Evolutionary conservation across 2,113 vertebrate species (phyloP).

Genomic region (Archocentrus centrarchus): DNA sequence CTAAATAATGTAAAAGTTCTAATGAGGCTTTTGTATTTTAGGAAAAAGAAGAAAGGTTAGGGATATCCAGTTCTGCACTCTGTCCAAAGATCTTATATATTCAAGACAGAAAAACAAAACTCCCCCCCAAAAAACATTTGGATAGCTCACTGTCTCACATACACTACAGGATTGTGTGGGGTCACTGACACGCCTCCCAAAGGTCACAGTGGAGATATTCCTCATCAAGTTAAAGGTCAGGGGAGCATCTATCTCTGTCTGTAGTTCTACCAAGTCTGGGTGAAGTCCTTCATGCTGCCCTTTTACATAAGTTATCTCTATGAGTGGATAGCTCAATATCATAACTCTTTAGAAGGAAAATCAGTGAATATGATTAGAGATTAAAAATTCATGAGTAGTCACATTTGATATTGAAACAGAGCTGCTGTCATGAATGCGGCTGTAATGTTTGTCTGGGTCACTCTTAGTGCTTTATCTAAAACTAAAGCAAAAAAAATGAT

Average conservation of each 20-base stretch:
- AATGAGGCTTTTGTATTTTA: not conserved
- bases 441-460: not conserved
- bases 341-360: not conserved
- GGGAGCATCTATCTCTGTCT: conserved; percentile 21
- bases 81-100: not conserved
- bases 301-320: conserved; percentile 20
- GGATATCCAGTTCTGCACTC: not conserved
- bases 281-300: not conserved
- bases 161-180: conserved; percentile 31
- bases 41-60: not conserved
- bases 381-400: not conserved
- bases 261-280: conserved; percentile 5
- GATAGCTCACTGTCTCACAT: conserved; percentile 29
- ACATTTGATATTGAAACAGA: not conserved
- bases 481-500: not conserved
- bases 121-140: not conserved
- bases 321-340: not conserved
- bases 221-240: conserved; percentile 70
- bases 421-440: not conserved
- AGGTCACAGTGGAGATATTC: conserved; percentile 55
- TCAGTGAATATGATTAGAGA: not conserved
- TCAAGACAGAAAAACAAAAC: not conserved
- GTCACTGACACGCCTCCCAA: conserved; percentile 54
- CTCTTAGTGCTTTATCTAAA: not conserved
- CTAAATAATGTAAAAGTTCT: not conserved